Conservation (phyloP, 2,113 vertebrate genomes). For the Mustela lutreola region DNA sequence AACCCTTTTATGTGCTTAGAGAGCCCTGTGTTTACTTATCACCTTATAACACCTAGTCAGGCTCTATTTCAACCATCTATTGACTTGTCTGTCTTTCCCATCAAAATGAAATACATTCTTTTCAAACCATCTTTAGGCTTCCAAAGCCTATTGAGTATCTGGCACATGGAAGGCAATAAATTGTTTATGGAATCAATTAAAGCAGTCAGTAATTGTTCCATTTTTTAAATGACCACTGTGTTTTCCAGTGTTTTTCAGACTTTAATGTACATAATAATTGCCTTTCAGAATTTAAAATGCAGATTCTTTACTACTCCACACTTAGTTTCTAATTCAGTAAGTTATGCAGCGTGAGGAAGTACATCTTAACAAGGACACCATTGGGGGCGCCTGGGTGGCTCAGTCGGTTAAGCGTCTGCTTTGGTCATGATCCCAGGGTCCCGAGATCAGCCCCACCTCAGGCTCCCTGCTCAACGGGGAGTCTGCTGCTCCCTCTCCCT, state of each 20-base stretch:
- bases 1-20: not conserved
- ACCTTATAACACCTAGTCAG: not conserved
- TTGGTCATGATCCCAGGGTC: too few relatives aligned
- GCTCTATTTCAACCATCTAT: not conserved
- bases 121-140: not conserved
- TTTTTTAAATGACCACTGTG: not conserved
- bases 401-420: too few relatives aligned
- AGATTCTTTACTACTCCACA: not conserved
- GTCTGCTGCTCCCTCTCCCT: too few relatives aligned
- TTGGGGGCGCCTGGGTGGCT: not conserved
- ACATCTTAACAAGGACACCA: not conserved
- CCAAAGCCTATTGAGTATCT: not conserved
- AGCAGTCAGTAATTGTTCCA: slow-evolving; percentile 17
- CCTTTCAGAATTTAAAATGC: not conserved
- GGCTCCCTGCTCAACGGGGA: too few relatives aligned
- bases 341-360: not conserved
- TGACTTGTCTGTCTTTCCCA: slow-evolving; percentile 20
- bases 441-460: too few relatives aligned
- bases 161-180: not conserved
- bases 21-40: not conserved
- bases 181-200: not conserved
- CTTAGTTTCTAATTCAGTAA: not conserved
- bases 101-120: not conserved
- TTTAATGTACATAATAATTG: not conserved
- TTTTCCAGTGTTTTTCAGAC: not conserved